Percentiles rank a stretch among this genome's conserved stretches.
Conservation (phyloP, 2,888 invertebrate genomes). For the Heliconius sara region DNA sequence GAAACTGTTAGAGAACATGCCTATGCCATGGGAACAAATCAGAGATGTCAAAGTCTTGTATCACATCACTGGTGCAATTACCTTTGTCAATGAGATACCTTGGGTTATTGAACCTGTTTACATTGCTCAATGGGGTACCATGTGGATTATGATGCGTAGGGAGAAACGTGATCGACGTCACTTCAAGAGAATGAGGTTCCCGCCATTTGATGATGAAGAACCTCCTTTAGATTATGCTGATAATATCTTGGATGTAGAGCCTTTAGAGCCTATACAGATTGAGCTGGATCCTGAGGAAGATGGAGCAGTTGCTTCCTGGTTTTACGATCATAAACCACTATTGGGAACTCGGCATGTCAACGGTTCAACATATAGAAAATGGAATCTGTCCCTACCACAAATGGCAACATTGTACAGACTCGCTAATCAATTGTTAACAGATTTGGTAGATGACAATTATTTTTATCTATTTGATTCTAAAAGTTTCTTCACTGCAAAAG, state of each 20-base stretch:
- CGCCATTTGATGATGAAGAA: constrained; percentile 99
- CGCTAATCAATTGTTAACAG: constrained; percentile 98
- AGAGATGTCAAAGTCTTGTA: constrained; percentile 98
- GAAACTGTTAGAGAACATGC: constrained; percentile 99
- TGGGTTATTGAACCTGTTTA: constrained; percentile 99
- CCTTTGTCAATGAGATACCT: constrained; percentile 99
- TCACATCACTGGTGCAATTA: constrained; percentile 99
- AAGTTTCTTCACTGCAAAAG: constrained; percentile 99
- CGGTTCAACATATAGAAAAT: constrained; percentile 97
- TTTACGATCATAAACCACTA: constrained; percentile 98
- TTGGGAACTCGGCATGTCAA: constrained; percentile 97
- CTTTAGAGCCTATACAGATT: constrained; percentile 99
- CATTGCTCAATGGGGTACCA: constrained; percentile 99
- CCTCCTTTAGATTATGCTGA: constrained; percentile 99
- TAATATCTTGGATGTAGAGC: constrained; percentile 99
- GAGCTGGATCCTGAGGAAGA: constrained; percentile 98
- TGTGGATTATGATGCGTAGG: constrained; percentile 99
- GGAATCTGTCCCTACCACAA: constrained; percentile 98
- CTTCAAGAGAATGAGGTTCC: constrained; percentile 99
- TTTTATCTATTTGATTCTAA: constrained; percentile 99
- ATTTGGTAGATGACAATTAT: constrained; percentile 98
- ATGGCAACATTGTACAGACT: constrained; percentile 99
- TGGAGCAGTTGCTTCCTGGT: constrained; percentile 95
- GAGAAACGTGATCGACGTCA: constrained; percentile 99
- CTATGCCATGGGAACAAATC: constrained; percentile 99